Evolutionary conservation across 2,888 invertebrate genomes (phyloP), one percentile per base, ranked within the genome.

Genomic region (Cistogaster globosa): DNA sequence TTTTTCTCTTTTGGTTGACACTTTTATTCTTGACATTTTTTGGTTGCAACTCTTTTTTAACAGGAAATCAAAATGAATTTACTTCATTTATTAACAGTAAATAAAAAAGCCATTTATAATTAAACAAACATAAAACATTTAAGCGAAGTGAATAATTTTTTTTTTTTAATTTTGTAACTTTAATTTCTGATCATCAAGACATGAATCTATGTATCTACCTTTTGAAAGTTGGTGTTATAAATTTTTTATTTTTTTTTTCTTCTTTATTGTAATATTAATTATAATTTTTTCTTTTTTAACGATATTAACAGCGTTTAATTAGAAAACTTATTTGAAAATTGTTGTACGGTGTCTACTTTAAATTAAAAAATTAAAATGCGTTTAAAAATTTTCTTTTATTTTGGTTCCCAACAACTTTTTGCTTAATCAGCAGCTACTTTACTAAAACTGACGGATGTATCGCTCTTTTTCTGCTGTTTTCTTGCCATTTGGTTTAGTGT

Each of bases 381-480:
- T 80, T 80, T 45, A 58, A 36, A 83, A 62, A 58, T 76, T 72
- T 65, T 78, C 42, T 68, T 45, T 76, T 65, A 53, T 58, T 74
- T 75, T 69, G 63, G 62, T 79, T 76, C 76, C 71, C 74, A 68
- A 74, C 72, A 83, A 85, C 78, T 83, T 78, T 85, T 83, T 75
- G 75, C 78, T 85, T 71, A 83, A 85, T 85, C 85, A 60, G 58
- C 67, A 85, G 75, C 82, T 79, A 85, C 85, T 85, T 83, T 85
- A 85, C 85, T 85, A 79, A 83, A 78, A 79, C 85, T 85, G 80
- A 60, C 67, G 58, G 69, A 78, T 65, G 82, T 53, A 77, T 85
- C 57, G 82, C 74, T 85, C 77, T 85, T 85, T 84, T 74, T 60
- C 60, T 77, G 71, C 36, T 81, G 38, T 57, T 63, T 53, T 63